Conservation (phyloP, 1,140 invertebrate species). For the Diorhabda elongata region DNA sequence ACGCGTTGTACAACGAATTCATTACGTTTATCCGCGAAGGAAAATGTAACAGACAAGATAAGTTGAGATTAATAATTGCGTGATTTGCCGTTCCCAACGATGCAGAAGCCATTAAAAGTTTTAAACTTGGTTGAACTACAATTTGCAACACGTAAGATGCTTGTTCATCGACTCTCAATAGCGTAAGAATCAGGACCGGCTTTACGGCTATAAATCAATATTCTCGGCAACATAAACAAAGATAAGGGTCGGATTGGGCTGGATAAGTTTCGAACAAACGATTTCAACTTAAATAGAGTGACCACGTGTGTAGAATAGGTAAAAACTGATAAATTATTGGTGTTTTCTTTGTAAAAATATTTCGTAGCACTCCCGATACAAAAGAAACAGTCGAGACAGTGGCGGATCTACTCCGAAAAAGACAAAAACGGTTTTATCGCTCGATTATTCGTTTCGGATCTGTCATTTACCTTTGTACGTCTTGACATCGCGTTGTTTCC, state of each 20-base stretch:
- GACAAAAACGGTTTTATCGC: too few relatives aligned
- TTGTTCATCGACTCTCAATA: neutral
- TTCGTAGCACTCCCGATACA: neutral
- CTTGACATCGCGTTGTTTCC: too few relatives aligned
- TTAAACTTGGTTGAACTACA: neutral
- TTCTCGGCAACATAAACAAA: neutral
- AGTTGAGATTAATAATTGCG: neutral
- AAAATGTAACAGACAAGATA: neutral
- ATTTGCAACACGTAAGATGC: neutral
- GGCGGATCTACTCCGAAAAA: too few relatives aligned
- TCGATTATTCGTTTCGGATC: too few relatives aligned
- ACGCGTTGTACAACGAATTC: neutral
- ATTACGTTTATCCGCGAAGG: neutral
- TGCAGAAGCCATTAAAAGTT: constrained; percentile 2
- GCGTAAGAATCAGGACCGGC: neutral
- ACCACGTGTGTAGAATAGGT: too few relatives aligned
- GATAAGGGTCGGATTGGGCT: neutral
- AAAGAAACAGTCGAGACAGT: neutral
- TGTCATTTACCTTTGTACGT: too few relatives aligned
- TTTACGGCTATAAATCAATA: neutral
- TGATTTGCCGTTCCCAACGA: neutral
- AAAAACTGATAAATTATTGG: too few relatives aligned
- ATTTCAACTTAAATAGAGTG: neutral
- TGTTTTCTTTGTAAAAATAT: too few relatives aligned
- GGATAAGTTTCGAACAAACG: neutral